These are phyloP conservation scores for Arctia plantaginis DNA, from an alignment of 2,888 invertebrate genomes.

Conservation along the genomic window DNA sequence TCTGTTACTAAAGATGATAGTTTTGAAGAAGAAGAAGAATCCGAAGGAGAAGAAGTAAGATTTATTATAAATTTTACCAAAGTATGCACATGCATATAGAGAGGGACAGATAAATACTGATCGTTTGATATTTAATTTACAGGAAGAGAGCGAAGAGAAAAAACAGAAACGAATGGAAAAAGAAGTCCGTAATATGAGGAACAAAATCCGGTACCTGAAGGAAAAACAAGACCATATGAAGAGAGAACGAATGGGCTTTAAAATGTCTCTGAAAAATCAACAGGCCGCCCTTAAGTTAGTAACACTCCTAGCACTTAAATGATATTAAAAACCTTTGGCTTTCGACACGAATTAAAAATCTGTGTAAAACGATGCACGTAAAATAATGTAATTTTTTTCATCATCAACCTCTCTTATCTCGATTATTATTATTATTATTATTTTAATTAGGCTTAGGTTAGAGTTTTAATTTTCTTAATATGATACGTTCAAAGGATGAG, in stretches of 20 bases:
- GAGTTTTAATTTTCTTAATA: too few relatives aligned
- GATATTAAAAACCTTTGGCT: constrained; percentile 9
- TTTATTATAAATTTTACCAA: neutral
- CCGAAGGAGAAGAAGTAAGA: constrained; percentile 84
- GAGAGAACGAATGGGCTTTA: constrained; percentile 91
- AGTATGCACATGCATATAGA: neutral
- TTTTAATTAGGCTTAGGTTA: neutral
- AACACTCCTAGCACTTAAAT: neutral
- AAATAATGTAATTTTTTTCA: neutral
- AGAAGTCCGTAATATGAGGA: constrained; percentile 88
- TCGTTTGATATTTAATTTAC: constrained; percentile 26
- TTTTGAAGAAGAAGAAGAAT: constrained; percentile 84
- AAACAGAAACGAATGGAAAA: constrained; percentile 88
- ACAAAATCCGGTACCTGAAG: constrained; percentile 88
- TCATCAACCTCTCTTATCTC: neutral
- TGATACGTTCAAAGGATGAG: neutral
- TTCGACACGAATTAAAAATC: constrained; percentile 1
- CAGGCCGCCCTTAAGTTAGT: constrained; percentile 90
- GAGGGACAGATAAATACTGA: neutral
- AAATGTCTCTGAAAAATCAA: constrained; percentile 93
- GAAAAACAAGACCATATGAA: constrained; percentile 92
- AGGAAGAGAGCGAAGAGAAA: constrained; percentile 87
- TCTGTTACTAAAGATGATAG: constrained; percentile 84
- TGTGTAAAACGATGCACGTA: neutral
- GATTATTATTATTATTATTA: neutral